Evolutionary conservation across 2,113 vertebrate species (phyloP).

Genomic region (Rafetus swinhoei): DNA sequence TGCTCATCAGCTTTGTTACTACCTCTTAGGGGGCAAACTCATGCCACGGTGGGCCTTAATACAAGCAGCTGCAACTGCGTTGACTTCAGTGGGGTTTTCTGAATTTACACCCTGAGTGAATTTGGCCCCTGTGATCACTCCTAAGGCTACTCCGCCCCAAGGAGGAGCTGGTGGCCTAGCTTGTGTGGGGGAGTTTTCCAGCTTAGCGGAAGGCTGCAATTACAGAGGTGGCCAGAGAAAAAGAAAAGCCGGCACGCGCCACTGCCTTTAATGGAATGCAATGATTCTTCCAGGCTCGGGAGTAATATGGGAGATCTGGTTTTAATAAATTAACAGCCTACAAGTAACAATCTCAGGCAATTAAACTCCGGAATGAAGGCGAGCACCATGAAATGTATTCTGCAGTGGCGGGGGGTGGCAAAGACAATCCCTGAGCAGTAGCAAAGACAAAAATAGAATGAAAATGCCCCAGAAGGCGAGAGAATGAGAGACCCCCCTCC

Average conservation of each 20-base stretch:
- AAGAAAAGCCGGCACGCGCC: slow-evolving; percentile 52
- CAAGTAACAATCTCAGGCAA: slow-evolving; percentile 71
- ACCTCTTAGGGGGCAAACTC: not conserved
- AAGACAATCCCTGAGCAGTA: slow-evolving; percentile 30
- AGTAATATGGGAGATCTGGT: slow-evolving; percentile 62
- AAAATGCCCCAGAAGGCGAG: not conserved
- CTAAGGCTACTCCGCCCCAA: not conserved
- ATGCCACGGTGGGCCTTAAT: not conserved
- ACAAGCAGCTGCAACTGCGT: accelerated
- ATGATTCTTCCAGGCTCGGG: slow-evolving; percentile 66
- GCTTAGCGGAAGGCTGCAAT: slow-evolving; percentile 61
- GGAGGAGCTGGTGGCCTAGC: slow-evolving; percentile 29
- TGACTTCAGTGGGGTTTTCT: not conserved
- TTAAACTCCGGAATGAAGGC: slow-evolving; percentile 67
- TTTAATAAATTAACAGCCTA: slow-evolving; percentile 76
- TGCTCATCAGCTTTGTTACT: not conserved
- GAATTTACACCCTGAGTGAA: not conserved
- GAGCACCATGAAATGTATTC: slow-evolving; percentile 66
- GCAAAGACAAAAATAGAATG: slow-evolving; percentile 16
- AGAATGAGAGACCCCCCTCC: not conserved
- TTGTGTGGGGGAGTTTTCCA: slow-evolving; percentile 32
- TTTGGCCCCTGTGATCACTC: slow-evolving; percentile 3
- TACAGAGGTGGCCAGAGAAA: slow-evolving; percentile 64
- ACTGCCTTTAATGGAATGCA: slow-evolving; percentile 71
- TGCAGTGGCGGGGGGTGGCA: not conserved